Percentiles rank a stretch among this genome's conserved stretches.
These are phyloP conservation scores for Exephanes ischioxanthus DNA, from an alignment of 2,888 invertebrate genomes.

Conservation along the genomic window DNA sequence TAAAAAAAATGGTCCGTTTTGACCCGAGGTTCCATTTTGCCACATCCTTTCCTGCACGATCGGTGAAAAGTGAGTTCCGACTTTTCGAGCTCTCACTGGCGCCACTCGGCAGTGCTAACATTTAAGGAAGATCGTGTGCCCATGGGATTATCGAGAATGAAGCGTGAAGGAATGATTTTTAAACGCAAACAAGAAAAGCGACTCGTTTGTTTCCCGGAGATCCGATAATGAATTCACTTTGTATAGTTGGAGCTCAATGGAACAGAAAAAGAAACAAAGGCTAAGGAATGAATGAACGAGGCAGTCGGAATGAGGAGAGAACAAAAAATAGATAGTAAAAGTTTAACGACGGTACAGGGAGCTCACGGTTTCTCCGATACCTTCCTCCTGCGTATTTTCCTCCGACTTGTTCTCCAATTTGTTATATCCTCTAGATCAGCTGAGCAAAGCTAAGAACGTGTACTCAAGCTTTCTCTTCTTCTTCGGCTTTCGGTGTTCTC, in stretches of 20 bases:
- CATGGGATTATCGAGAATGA: conserved; percentile 10
- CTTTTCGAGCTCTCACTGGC: no score
- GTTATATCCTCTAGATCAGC: conserved; percentile 44
- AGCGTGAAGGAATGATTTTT: conserved; percentile 10
- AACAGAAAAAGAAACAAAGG: conserved; percentile 11
- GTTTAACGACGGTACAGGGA: conserved; percentile 39
- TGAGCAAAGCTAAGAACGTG: conserved; percentile 17
- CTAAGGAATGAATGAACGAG: conserved; percentile 7
- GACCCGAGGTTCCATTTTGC: no score
- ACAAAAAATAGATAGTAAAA: conserved; percentile 11
- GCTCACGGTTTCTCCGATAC: conserved; percentile 47
- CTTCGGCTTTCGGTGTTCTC: background rate
- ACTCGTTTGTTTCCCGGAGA: conserved; percentile 20
- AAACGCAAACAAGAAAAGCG: background rate
- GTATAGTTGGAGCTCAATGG: conserved; percentile 28
- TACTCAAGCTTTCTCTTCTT: background rate
- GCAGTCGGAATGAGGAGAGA: background rate
- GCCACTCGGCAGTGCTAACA: background rate
- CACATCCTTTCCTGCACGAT: no score
- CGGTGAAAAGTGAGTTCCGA: no score
- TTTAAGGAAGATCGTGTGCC: background rate
- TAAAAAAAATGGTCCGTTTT: no score
- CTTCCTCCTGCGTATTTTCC: conserved; percentile 33
- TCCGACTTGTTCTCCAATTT: conserved; percentile 48
- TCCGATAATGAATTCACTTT: conserved; percentile 44